Evolutionary conservation across 1,140 invertebrate genomes (phyloP).

Genomic region (Cotesia vestalis): DNA sequence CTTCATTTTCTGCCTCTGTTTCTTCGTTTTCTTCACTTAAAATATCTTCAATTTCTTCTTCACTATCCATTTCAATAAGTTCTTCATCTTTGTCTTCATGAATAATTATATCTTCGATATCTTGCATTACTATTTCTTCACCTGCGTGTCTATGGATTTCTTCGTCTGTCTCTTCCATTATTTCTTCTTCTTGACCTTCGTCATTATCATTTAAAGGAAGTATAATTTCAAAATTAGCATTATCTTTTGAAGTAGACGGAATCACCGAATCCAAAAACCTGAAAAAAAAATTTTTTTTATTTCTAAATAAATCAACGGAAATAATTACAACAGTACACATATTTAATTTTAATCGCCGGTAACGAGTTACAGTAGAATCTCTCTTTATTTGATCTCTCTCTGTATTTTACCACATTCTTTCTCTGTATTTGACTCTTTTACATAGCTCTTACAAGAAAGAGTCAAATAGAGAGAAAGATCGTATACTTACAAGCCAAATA

Average conservation of each 20-base stretch:
- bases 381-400: too few relatives aligned
- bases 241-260: conserved; percentile 10
- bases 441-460: too few relatives aligned
- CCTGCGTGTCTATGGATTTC: not conserved
- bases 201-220: not conserved
- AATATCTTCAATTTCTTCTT: not conserved
- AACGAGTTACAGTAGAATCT: too few relatives aligned
- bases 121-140: not conserved
- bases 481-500: too few relatives aligned
- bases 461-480: too few relatives aligned
- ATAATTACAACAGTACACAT: too few relatives aligned
- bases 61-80: not conserved
- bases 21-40: not conserved
- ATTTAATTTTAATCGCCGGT: too few relatives aligned
- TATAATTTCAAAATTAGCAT: not conserved
- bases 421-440: too few relatives aligned
- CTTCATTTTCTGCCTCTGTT: conserved; percentile 5
- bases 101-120: conserved; percentile 7
- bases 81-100: not conserved
- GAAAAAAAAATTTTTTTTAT: conserved; percentile 9
- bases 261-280: conserved; percentile 1
- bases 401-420: too few relatives aligned
- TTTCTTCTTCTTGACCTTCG: not conserved
- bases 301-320: conserved; percentile 2
- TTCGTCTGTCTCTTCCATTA: not conserved